Evolutionary conservation across 2,888 invertebrate species (phyloP), one percentile per base, ranked within the genome.

Genomic region (Ormyrus nitidulus): DNA sequence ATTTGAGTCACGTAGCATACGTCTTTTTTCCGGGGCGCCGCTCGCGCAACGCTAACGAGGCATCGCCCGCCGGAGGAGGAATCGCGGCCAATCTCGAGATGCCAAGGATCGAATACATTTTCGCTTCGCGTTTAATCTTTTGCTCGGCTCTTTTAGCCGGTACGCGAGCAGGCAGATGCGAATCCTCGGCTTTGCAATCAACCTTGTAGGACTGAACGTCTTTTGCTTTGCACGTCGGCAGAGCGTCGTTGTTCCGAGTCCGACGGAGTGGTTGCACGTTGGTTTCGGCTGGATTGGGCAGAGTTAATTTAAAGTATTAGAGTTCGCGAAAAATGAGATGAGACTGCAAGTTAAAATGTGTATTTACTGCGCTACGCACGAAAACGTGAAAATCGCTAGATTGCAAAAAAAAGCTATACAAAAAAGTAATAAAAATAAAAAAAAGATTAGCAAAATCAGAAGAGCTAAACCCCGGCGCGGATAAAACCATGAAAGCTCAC

Each of bases 1-100:
- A 89, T 89, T 88, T 88, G 84, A 88, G 89, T 89, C 89, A 89
- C 89, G 89, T 89, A 88, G 83, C 70, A 62, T 75, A 77, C 82
- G 84, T 86, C 87, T 85, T 86, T 85, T 86, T 86, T 83, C 76
- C 82, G 81, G 68, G 44, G 81, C 84, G 82, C 83, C 78, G 84
- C 82, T 84, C 84, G 84, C 84, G 85, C 85, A 84, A 85, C 84
- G 84, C 85, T 86, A 86, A 86, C 85, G 86, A 86, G 85, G 82
- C 84, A 79, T 78, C 83, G 81, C 81, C 79, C 11, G 19, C 49
- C 48, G 49, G 48, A 82, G 79, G 49, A 79, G 80, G 82, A 84
- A 84, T 85, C 84, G 83, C 80, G 82, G 54, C 65, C 73, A 79
- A 79, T 79, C 74, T 74, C 62, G 56, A 2, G 34, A 34, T 34